Evolutionary conservation across 2,888 invertebrate species (phyloP), one percentile per base, ranked within the genome.

Genomic region (Andricus curvator): DNA sequence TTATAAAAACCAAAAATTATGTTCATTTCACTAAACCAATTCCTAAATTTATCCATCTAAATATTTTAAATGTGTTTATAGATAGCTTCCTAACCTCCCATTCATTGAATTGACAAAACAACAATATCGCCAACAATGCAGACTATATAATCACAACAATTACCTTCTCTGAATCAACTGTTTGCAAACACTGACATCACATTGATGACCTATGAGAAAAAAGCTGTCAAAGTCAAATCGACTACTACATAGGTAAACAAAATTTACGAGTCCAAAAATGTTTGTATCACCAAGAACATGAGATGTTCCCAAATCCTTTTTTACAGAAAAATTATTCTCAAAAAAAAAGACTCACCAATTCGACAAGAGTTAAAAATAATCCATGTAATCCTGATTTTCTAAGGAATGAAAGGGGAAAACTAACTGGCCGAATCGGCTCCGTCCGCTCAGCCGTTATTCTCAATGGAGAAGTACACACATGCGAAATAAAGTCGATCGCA

Each of bases 221-320:
- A 74, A 74, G 37, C 41, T 41, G 13, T 37, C 74, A 74, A 74
- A 51, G 74, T 56, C 74, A 74, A 56, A 74, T 51, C 20, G 70
- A 48, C 1, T 48, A 44, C 25, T 4, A 29, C 20, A 29, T 4
- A 51, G 13, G 70, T 74, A 74, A 74, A 74, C 56, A 74, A 74
- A 56, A 56, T 6, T 25, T 6, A 9, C 20, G 5, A 22, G 15
- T 51, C 25, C 4, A 62, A 6, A 51, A 9, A 29, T 62, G 15
- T 25, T 62, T 25, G 17, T 48, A 29, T 25, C 9, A 25, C 20
- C 17, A 51, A 70, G 44, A n/a, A 44, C n/a, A 67, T 67, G n/a
- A 20, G 3, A 56, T n/a, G 2, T 56, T 62, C 2, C 4, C 17
- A 60, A 60, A 60, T 60, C 56, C 8, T 60, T n/a, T 22, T n/a